Evolutionary conservation across 2,888 invertebrate genomes (phyloP).

Genomic region (Drosophila multiciliata): DNA sequence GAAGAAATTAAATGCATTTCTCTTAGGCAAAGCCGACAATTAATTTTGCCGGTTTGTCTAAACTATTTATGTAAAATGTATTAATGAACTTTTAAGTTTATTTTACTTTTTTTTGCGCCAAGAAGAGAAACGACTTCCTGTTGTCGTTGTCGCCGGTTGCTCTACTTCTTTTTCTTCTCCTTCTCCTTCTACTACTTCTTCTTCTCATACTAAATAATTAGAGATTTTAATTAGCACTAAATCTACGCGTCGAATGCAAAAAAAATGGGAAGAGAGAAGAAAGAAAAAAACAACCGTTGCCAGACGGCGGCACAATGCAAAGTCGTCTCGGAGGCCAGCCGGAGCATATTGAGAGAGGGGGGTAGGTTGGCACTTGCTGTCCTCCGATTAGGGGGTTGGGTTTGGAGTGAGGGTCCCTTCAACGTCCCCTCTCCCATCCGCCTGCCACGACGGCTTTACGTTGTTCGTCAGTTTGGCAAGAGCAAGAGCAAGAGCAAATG

Average conservation of each 20-base stretch:
- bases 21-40: not conserved
- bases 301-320: constrained; percentile 52
- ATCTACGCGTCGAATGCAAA: constrained; percentile 48
- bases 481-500: constrained; percentile 4
- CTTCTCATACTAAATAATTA: constrained; percentile 42
- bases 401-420: not conserved
- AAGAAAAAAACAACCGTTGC: constrained; percentile 13
- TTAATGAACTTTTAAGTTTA: not conserved
- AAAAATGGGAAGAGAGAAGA: constrained; percentile 24
- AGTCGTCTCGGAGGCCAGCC: constrained; percentile 27
- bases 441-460: not conserved
- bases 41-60: not conserved
- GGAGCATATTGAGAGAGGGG: not conserved
- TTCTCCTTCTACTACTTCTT: constrained; percentile 9
- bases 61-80: not conserved
- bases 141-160: constrained; percentile 13
- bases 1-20: not conserved
- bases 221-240: constrained; percentile 54
- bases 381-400: constrained; percentile 15
- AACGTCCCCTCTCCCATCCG: not conserved
- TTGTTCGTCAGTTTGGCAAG: constrained; percentile 3
- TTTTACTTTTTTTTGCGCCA: not conserved
- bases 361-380: constrained; percentile 22
- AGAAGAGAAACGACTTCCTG: constrained; percentile 48
- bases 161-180: not conserved